phyloP scores from a whole-genome alignment of 2,113 vertebrate genomes.

The Alligator mississippiensis region DNA sequence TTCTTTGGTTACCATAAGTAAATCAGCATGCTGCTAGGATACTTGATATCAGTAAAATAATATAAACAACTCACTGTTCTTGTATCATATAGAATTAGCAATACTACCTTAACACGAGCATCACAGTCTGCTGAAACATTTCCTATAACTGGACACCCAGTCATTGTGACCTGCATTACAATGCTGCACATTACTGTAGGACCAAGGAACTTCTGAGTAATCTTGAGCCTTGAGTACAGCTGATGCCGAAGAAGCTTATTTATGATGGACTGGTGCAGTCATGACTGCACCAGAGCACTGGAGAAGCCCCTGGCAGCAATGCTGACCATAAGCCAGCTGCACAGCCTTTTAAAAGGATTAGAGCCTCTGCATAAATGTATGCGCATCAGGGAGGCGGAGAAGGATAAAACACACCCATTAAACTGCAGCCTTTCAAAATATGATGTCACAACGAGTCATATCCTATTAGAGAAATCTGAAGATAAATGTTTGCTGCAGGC shows the following conservation, averaged over 20 bases:
- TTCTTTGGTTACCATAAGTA: background rate
- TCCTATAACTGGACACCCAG: background rate
- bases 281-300: background rate
- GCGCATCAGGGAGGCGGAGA: background rate
- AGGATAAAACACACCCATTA: slow-evolving; percentile 20
- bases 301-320: background rate
- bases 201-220: background rate
- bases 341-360: background rate
- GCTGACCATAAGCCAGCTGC: background rate
- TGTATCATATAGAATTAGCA: background rate
- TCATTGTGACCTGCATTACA: background rate
- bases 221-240: background rate
- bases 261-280: background rate
- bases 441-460: slow-evolving; percentile 63
- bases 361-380: background rate
- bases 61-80: rapidly evolving
- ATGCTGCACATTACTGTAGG: rapidly evolving
- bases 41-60: background rate
- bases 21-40: background rate
- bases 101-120: rapidly evolving
- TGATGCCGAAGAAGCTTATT: background rate
- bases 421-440: slow-evolving; percentile 52
- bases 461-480: slow-evolving; percentile 61
- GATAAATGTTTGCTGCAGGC: slow-evolving; percentile 64
- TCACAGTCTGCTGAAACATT: background rate